A percentile compares a stretch with the other conserved stretches of the same genome.
Evolutionary conservation across 2,888 invertebrate species (phyloP).

Genomic region (Neoitamus cyanurus): DNA sequence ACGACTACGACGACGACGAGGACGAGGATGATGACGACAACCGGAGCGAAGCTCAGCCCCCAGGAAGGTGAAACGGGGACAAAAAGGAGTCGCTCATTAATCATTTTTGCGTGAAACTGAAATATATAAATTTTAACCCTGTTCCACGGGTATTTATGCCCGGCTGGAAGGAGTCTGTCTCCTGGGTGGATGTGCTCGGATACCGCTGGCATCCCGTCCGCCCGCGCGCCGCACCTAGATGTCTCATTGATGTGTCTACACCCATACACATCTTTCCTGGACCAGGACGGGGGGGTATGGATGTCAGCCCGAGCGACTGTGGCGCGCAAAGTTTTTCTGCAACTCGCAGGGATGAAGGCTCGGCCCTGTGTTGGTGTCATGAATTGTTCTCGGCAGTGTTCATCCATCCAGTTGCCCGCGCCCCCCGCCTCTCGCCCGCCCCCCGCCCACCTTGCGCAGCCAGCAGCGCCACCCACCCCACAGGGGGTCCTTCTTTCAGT

Average conservation of each 20-base stretch:
- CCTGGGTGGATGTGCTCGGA: constrained; percentile 41
- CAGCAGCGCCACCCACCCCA: background rate
- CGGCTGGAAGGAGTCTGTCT: constrained; percentile 47
- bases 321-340: constrained; percentile 46
- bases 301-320: constrained; percentile 48
- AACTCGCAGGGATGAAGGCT: constrained; percentile 29
- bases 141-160: constrained; percentile 47
- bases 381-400: constrained; percentile 39
- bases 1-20: background rate
- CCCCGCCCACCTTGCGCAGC: background rate
- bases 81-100: constrained; percentile 50
- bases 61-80: constrained; percentile 42
- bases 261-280: constrained; percentile 41
- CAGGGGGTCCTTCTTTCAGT: constrained; percentile 45
- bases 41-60: constrained; percentile 29
- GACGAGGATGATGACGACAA: constrained; percentile 34
- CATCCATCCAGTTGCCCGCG: constrained; percentile 21
- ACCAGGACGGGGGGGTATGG: constrained; percentile 24
- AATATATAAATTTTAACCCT: constrained; percentile 53
- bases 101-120: constrained; percentile 53
- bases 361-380: constrained; percentile 37
- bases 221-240: constrained; percentile 31
- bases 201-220: constrained; percentile 37
- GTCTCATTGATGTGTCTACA: constrained; percentile 51
- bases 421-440: background rate